phyloP scores from a whole-genome alignment of 1,140 invertebrate genomes.

The Streblospio benedicti region DNA sequence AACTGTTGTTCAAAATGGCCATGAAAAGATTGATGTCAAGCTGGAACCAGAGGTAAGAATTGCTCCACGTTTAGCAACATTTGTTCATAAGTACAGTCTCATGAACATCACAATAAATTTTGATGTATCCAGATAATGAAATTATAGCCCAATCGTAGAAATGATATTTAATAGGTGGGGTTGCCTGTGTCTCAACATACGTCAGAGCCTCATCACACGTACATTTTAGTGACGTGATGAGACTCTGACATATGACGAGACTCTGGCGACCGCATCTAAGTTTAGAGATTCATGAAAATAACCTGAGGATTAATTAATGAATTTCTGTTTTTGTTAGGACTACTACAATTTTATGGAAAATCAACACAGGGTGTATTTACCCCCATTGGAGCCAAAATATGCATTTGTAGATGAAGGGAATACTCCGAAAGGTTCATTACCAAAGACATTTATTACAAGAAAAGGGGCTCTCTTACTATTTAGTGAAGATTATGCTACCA shows the following conservation, averaged over 20 bases:
- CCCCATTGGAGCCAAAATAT: conserved; percentile 2
- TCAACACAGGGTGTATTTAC: conserved; percentile 14
- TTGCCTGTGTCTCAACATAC: too few relatives aligned
- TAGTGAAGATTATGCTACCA: conserved; percentile 40
- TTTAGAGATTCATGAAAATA: too few relatives aligned
- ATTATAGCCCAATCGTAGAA: too few relatives aligned
- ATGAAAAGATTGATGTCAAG: conserved; percentile 42
- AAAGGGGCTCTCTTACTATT: conserved; percentile 46
- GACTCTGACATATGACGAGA: too few relatives aligned
- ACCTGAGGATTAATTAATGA: too few relatives aligned
- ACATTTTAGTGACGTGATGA: too few relatives aligned
- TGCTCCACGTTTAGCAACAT: not conserved
- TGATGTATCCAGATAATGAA: too few relatives aligned
- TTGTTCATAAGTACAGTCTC: too few relatives aligned
- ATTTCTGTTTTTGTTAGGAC: conserved; percentile 30
- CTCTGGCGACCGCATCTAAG: too few relatives aligned
- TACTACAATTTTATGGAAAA: conserved; percentile 38
- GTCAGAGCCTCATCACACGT: too few relatives aligned
- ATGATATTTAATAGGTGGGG: too few relatives aligned
- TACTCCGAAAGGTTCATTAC: conserved; percentile 20
- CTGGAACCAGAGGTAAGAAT: conserved; percentile 40
- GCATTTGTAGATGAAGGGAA: not conserved
- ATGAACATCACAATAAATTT: too few relatives aligned
- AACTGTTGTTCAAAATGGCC: conserved; percentile 39
- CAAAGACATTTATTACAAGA: conserved; percentile 45